Evolutionary conservation across 92 coral and sea anemone genomes (phyloP), one percentile per base, ranked within the genome.

Genomic region (Scolanthus callimorphus): DNA sequence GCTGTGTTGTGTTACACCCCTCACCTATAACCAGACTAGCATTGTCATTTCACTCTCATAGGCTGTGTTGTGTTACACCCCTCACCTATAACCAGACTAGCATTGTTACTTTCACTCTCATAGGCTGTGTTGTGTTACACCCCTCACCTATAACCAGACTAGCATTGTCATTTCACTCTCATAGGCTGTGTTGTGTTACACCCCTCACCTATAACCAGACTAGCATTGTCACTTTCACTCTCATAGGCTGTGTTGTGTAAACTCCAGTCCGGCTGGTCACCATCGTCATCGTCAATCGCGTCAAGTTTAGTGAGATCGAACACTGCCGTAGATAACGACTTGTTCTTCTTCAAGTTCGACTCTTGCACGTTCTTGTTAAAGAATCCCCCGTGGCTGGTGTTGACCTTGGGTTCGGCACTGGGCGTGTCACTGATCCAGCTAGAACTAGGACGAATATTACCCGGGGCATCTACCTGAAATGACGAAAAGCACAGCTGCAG

Each of bases 261-360:
- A 17, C 90, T 86, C 55, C 70, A 70, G 0, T 73, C 51, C 6
- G 52, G 52, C 4, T 9, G 52, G 19, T 58, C 54, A 4, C 69
- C 78, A n/a, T 77, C 80, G 38, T 63, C 79, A 3, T 63, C 57
- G 51, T 85, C 91, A 27, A 78, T 69, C 4, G 62, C 60, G 49
- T 77, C 95, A 15, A 87, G 49, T 38, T 87, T 81, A n/a, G 83
- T 83, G 25, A 87, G 77, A 50, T 87, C 96, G 46, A 85, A 71
- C 39, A 87, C 79, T n/a, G 96, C 90, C 23, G 84, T 87, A 2
- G 96, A 87, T 39, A 84, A 39, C 11, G 96, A 87, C 63, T 87
- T 87, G 67, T 87, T 77, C 48, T 87, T 87, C 54, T 67, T 71
- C 52, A 87, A 74, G 66, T 87, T 87, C 20, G 96, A 87, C 39